Base-by-base conservation (phyloP, 2,113 vertebrate genomes). In the Microcebus jonahi region DNA sequence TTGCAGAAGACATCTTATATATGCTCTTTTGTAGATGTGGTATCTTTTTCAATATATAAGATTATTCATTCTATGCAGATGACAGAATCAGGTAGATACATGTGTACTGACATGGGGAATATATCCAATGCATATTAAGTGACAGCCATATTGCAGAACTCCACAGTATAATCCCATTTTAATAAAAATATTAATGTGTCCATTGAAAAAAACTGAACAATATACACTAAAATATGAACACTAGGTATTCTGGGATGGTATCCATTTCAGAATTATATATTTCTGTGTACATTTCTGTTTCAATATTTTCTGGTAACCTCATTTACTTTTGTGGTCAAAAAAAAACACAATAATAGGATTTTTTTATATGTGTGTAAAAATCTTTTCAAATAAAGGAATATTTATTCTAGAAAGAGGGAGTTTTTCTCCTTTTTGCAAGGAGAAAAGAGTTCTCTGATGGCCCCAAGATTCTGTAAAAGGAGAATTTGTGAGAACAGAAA, bases 171-270 rank as follows among this genome's bases (percentile, higher is more conserved):
- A 88, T 91, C 31, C 14, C 27, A 25, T 73, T 97, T 87, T 94
- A 97, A 55, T 94, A 77, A 92, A 96, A 92, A 80, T 61, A 83
- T 48, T 95, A 88, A 65, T 65, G 9, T 84, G 6, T 71, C 29
- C 29, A 87, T 65, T 94, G 80, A 96, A 96, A 93, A 79, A 94
- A 96, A 92, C 13, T 88, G 71, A 96, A 81, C 8, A 88, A 70
- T n/a, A 94, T 36, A 75, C 42, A 75, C 3, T 42, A 82, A 95
- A 91, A 73, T 94, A 61, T 79, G 27, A 77, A 89, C 14, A 67
- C 29, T 70, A 23, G 34, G 77, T 79, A 92, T 90, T 92, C 84
- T 68, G 67, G 34, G 27, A 59, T 92, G 25, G 29, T 92, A 94
- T 92, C 25, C 65, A 93, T 91, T 95, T 97, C 67, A 94, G 94